Percentiles rank a stretch among this genome's conserved stretches.
These are phyloP conservation scores for Rhyacichthys aspro DNA, from an alignment of 2,797 vertebrate genomes.

Conservation along the genomic window DNA sequence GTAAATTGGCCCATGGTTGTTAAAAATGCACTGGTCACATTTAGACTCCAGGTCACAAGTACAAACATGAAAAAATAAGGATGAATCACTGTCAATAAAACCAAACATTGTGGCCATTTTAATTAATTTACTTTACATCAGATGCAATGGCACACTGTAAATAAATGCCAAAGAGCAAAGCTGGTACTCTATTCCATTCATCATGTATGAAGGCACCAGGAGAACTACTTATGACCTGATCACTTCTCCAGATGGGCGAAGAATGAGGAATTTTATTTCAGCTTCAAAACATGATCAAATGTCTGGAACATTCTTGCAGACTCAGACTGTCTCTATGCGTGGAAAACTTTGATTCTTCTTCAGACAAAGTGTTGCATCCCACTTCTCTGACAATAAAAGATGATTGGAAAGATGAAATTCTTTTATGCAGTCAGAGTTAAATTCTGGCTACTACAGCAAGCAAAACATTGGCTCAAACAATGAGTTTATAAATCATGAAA, in stretches of 20 bases:
- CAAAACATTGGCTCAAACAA: constrained; percentile 8
- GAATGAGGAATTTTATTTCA: constrained; percentile 45
- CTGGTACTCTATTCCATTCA: not conserved
- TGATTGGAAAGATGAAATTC: not conserved
- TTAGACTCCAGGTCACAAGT: no score
- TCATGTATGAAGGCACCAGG: constrained; percentile 18
- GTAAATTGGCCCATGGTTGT: no score
- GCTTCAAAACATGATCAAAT: constrained; percentile 43
- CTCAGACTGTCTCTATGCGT: constrained; percentile 6
- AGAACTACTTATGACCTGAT: constrained; percentile 43
- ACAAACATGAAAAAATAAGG: no score
- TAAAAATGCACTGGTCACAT: no score
- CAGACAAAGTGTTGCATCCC: constrained; percentile 6
- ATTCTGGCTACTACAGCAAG: not conserved
- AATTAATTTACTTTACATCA: not conserved
- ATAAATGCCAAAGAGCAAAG: not conserved
- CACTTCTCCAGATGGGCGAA: constrained; percentile 42
- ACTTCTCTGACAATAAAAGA: constrained; percentile 5
- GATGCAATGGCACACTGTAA: not conserved
- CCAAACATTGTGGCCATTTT: no score
- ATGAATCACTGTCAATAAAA: no score
- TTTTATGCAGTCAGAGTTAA: not conserved
- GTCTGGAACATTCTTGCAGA: constrained; percentile 22
- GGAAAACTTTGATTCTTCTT: constrained; percentile 11
- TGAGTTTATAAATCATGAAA: constrained; percentile 11